Conservation (phyloP, 2,888 invertebrate species). For the Hedya salicella region DNA sequence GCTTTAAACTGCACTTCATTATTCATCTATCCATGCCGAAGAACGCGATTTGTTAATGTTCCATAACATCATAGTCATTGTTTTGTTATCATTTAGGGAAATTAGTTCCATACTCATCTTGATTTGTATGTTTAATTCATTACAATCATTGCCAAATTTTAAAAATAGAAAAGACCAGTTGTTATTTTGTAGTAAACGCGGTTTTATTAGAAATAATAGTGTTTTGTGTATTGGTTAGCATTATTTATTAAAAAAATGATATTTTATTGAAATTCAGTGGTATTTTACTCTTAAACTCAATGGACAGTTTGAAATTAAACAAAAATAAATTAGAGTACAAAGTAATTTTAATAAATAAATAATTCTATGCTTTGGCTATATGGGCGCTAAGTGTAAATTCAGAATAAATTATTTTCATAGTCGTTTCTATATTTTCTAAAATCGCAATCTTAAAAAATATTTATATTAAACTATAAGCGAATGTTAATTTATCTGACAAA, state of each 20-base stretch:
- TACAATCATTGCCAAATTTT: slow-evolving; percentile 28
- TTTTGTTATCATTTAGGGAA: slow-evolving; percentile 44
- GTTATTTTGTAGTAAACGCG: slow-evolving; percentile 36
- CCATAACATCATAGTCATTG: slow-evolving; percentile 51
- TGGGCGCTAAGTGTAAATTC: no score
- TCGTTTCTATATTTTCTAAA: no score
- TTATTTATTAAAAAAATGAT: slow-evolving; percentile 1
- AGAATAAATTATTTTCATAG: no score
- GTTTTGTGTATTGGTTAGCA: slow-evolving; percentile 24
- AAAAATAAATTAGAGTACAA: neutral
- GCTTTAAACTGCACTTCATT: slow-evolving; percentile 76
- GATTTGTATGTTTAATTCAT: slow-evolving; percentile 39
- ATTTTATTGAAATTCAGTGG: slow-evolving; percentile 14
- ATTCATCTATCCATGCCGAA: slow-evolving; percentile 62
- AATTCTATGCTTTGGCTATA: no score
- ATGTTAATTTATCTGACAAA: no score
- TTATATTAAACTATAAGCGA: no score
- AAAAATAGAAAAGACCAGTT: slow-evolving; percentile 27
- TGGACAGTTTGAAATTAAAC: neutral
- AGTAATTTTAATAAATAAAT: neutral
- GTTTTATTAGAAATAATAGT: slow-evolving; percentile 32
- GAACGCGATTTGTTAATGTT: slow-evolving; percentile 49
- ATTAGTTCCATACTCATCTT: slow-evolving; percentile 42
- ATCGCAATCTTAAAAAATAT: no score
- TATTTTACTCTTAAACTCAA: slow-evolving; percentile 5